Evolutionary conservation across 2,888 invertebrate species (phyloP).

Genomic region (Drosophila prolongata): DNA sequence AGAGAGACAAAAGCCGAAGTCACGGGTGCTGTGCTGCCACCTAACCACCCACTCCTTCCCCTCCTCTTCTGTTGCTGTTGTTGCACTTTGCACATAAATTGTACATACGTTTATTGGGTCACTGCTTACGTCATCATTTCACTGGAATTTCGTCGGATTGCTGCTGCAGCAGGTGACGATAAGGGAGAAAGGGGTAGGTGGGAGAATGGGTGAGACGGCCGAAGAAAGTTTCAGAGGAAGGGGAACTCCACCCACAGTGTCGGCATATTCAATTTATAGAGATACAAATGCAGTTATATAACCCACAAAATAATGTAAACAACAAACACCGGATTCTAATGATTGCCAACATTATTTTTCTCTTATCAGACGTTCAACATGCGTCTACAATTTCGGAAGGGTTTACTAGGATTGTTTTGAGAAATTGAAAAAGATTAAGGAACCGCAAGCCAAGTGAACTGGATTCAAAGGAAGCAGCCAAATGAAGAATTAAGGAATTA

Average conservation of each 20-base stretch:
- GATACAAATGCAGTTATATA: constrained; percentile 39
- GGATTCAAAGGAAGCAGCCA: too few species aligned
- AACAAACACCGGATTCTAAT: constrained; percentile 1
- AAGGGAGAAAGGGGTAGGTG: not conserved
- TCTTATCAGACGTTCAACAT: not conserved
- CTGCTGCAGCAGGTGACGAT: constrained; percentile 52
- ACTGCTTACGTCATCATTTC: constrained; percentile 78
- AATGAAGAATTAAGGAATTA: too few species aligned
- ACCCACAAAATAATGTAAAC: constrained; percentile 17
- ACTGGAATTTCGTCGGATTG: constrained; percentile 64
- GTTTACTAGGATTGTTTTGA: not conserved
- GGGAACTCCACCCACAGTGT: not conserved
- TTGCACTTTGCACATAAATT: constrained; percentile 70
- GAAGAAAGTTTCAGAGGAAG: not conserved
- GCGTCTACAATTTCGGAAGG: not conserved
- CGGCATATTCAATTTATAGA: constrained; percentile 31
- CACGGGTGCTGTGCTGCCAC: constrained; percentile 62
- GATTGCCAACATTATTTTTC: not conserved
- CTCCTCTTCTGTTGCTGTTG: constrained; percentile 30
- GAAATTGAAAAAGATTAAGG: not conserved
- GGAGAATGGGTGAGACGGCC: not conserved
- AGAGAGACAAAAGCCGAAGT: constrained; percentile 78
- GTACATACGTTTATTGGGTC: constrained; percentile 69
- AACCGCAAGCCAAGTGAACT: too few species aligned
- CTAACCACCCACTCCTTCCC: constrained; percentile 9